Evolutionary conservation across 2,113 vertebrate species (phyloP).

Genomic region (Rhadina sibilatrix): DNA sequence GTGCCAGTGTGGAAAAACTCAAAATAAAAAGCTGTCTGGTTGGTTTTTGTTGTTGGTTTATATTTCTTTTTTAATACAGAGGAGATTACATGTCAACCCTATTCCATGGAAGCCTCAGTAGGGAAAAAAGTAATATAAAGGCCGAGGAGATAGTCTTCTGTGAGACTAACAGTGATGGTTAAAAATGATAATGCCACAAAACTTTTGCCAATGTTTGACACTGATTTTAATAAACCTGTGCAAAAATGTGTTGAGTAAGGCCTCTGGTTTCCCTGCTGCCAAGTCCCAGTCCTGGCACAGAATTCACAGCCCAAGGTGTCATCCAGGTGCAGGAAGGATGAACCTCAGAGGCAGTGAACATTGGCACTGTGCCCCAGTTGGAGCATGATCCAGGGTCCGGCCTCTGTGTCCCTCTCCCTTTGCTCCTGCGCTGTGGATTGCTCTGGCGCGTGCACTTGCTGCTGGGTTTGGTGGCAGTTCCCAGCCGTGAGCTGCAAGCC

Average conservation of each 20-base stretch:
- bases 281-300: background rate
- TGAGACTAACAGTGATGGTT: background rate
- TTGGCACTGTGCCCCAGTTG: background rate
- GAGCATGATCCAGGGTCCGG: accelerated
- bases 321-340: background rate
- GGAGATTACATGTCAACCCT: background rate
- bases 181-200: background rate
- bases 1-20: background rate
- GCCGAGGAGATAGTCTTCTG: background rate
- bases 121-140: background rate
- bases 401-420: background rate
- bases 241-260: background rate
- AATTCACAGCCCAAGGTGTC: background rate
- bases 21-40: background rate
- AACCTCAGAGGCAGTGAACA: background rate
- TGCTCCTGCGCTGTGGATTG: accelerated
- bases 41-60: background rate
- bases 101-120: background rate
- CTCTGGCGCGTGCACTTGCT: accelerated
- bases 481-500: background rate
- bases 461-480: background rate
- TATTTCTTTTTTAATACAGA: background rate
- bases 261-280: background rate
- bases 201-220: background rate
- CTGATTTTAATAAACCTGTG: background rate